Percentiles rank a stretch among this genome's conserved stretches.
These are phyloP conservation scores for Pseudomyrmex pallidus DNA, from an alignment of 1,140 invertebrate genomes.

Conservation along the genomic window DNA sequence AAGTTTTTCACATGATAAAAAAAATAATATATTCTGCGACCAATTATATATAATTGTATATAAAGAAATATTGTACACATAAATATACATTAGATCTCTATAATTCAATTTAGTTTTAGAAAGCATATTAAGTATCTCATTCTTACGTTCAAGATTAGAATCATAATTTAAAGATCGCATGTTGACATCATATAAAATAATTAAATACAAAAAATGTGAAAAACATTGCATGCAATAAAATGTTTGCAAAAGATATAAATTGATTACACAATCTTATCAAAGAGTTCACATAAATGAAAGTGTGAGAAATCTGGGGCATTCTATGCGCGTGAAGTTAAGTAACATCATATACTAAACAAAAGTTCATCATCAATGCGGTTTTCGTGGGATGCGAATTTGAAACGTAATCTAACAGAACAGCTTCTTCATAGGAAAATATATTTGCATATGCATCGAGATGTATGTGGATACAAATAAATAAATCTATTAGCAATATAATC, in stretches of 20 bases:
- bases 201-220: background rate
- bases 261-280: background rate
- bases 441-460: constrained; percentile 16
- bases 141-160: constrained; percentile 1
- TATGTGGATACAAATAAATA: background rate
- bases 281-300: background rate
- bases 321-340: background rate
- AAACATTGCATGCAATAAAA: background rate
- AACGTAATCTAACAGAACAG: background rate
- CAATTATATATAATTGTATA: background rate
- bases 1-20: too few species aligned
- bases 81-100: constrained; percentile 1
- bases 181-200: background rate
- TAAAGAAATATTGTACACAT: background rate
- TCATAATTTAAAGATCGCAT: background rate
- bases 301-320: constrained; percentile 11
- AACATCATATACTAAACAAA: background rate
- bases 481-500: constrained; percentile 5
- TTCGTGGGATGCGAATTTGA: constrained; percentile 29
- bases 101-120: background rate
- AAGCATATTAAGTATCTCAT: background rate
- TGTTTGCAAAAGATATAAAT: background rate
- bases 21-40: background rate
- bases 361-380: background rate
- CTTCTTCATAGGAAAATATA: constrained; percentile 1